Conservation (phyloP, 1,140 invertebrate genomes). For the Hormaphis cornu region DNA sequence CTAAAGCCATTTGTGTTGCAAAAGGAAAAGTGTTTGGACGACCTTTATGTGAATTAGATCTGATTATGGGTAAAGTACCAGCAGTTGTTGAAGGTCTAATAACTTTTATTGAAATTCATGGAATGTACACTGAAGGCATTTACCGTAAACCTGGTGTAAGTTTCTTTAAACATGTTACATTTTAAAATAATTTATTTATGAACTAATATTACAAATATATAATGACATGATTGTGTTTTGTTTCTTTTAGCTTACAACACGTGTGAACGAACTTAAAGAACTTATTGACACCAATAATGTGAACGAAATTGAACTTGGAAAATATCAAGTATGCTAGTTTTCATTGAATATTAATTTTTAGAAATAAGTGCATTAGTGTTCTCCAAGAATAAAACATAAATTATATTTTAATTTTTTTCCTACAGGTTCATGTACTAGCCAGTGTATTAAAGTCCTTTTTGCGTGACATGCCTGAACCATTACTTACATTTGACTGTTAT, state of each 20-base stretch:
- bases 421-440: slow-evolving; percentile 77
- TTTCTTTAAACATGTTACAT: slow-evolving; percentile 33
- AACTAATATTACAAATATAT: too few relatives aligned
- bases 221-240: not conserved
- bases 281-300: slow-evolving; percentile 64
- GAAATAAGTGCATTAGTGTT: too few relatives aligned
- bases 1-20: slow-evolving; percentile 42
- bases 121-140: slow-evolving; percentile 83
- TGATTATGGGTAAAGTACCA: slow-evolving; percentile 70
- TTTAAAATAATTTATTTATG: slow-evolving; percentile 4
- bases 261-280: slow-evolving; percentile 62
- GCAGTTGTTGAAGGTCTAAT: slow-evolving; percentile 77
- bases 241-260: slow-evolving; percentile 47
- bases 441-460: slow-evolving; percentile 88
- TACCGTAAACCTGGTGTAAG: slow-evolving; percentile 86
- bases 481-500: slow-evolving; percentile 87
- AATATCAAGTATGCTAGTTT: slow-evolving; percentile 46
- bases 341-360: too few relatives aligned
- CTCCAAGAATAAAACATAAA: too few relatives aligned
- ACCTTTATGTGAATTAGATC: slow-evolving; percentile 60
- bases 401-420: slow-evolving; percentile 47
- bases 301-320: slow-evolving; percentile 56
- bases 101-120: slow-evolving; percentile 80
- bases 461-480: slow-evolving; percentile 83
- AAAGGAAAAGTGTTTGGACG: slow-evolving; percentile 65